Conservation (phyloP, 2,888 invertebrate genomes). For the Phengaris alcon region DNA sequence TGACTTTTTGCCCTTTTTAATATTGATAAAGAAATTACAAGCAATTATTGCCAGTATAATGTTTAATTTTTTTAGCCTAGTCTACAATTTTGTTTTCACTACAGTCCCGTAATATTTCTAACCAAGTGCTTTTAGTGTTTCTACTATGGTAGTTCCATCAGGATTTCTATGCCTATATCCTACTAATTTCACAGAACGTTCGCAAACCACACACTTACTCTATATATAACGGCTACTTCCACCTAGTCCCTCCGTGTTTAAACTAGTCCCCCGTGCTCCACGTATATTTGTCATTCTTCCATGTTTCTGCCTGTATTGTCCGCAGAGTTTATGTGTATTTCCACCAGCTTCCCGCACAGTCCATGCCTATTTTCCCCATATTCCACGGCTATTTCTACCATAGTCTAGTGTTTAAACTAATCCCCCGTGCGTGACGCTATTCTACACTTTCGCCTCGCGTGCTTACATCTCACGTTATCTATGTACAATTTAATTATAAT, state of each 20-base stretch:
- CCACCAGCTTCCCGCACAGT: neutral
- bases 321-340: neutral
- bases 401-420: neutral
- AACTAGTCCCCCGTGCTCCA: neutral
- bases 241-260: neutral
- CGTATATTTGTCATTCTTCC: neutral
- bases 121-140: too few species aligned
- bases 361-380: neutral
- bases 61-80: too few species aligned
- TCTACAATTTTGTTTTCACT: too few species aligned
- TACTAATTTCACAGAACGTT: too few species aligned
- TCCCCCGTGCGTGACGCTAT: conserved; percentile 16
- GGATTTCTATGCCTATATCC: too few species aligned
- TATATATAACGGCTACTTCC: too few species aligned
- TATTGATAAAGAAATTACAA: conserved; percentile 7
- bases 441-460: conserved; percentile 22
- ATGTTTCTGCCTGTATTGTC: too few species aligned
- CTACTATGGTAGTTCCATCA: too few species aligned
- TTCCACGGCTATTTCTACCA: neutral
- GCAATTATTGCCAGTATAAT: neutral
- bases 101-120: too few species aligned
- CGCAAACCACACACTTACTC: too few species aligned
- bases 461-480: neutral
- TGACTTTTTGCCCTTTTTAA: neutral
- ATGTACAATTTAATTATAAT: conserved; percentile 26